Conservation (phyloP, 1,140 invertebrate species). For the Ceratosolen fusciceps region DNA sequence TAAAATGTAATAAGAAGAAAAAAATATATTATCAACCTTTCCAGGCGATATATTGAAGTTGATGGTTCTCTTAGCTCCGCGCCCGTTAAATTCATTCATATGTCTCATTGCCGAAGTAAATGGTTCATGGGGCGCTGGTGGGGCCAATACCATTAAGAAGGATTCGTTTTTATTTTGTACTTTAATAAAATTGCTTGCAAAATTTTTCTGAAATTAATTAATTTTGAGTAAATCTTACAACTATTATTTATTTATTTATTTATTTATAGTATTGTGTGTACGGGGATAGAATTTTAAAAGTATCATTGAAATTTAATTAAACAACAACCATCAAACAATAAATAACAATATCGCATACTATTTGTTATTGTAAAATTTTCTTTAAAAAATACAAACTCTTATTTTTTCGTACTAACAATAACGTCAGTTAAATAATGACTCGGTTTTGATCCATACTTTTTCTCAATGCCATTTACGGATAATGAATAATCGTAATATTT, state of each 20-base stretch:
- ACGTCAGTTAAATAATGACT: conserved; percentile 88
- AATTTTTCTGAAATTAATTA: conserved; percentile 67
- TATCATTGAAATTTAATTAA: no score
- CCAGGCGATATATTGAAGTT: conserved; percentile 79
- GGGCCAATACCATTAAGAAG: conserved; percentile 88
- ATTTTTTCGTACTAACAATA: conserved; percentile 75
- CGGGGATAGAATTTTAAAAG: no score
- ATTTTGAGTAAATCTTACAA: background rate
- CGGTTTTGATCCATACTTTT: conserved; percentile 71
- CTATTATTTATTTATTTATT: background rate
- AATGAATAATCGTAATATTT: conserved; percentile 90
- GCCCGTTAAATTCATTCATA: conserved; percentile 74
- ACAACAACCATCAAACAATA: no score
- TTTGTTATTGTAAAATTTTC: no score
- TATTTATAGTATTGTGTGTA: no score
- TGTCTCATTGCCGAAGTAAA: conserved; percentile 86
- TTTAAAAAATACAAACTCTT: no score
- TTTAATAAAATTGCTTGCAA: conserved; percentile 75
- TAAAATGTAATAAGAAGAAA: no score
- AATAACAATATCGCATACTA: no score
- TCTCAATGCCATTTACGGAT: conserved; percentile 83
- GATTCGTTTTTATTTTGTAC: conserved; percentile 64
- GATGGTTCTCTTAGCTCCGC: conserved; percentile 77
- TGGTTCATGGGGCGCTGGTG: conserved; percentile 87
- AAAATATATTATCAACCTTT: no score